Base-by-base conservation (phyloP, 2,797 vertebrate genomes). In the Gadopsis marmoratus region DNA sequence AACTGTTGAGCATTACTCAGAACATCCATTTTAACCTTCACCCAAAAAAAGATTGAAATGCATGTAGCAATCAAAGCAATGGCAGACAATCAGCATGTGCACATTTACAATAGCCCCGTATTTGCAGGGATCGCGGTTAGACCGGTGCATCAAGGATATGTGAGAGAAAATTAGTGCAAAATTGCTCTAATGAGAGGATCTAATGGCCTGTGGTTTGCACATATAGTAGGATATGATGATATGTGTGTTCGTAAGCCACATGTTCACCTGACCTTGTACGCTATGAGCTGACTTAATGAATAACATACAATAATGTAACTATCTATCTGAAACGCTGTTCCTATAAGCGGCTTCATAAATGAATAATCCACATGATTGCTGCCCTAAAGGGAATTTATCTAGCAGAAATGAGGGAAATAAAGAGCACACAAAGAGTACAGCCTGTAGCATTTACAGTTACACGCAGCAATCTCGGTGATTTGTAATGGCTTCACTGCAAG, bases 101-200 rank as follows among this genome's bases (percentile, higher is more conserved):
- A 7, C 47, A 71, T 58, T 37, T 19, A 61, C 67, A 10, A 8
- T 9, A 50, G 7, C 4, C 12, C 17, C 39, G 7, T 19, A 12
- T 55, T 35, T 56, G 37, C 10, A 26, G n/a, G 81, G 72, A 8
- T 69, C 67, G 19, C 67, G 7, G 31, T 29, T 56, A 60, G 63
- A 60, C 35, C 10, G 47, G 8, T 62, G 54, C 37, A 29, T 43
- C 2, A 4, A 56, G 37, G 48, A 29, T 23, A 8, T 29, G 7
- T 29, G 35, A 59, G 16, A 64, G 29, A 39, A 35, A 47, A 17
- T 50, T 16, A 10, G 33, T 51, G 55, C 71, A 23, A 4, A 62
- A 37, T 21, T 63, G 43, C 48, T 70, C 4, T 62, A 81, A 48
- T 64, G 39, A 61, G 43, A 37, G 23, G n/a, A 21, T 48, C 23